Evolutionary conservation across 2,797 vertebrate species (phyloP).

Genomic region (Kryptopterus vitreolus): DNA sequence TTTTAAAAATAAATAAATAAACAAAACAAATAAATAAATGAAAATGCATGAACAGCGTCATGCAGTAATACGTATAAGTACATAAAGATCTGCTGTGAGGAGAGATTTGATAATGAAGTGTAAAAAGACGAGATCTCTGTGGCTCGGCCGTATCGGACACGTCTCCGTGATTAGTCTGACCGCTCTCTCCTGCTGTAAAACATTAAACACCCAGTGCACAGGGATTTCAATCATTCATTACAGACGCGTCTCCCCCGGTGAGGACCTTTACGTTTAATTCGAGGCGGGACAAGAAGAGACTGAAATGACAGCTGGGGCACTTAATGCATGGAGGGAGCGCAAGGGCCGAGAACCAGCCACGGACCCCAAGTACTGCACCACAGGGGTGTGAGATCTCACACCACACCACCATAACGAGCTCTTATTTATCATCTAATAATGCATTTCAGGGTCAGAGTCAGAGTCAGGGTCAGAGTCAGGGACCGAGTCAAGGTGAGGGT

Average conservation of each 20-base stretch:
- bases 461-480: too few relatives aligned
- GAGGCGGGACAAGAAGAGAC: conserved; percentile 50
- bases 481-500: too few relatives aligned
- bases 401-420: neutral
- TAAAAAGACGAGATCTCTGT: neutral
- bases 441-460: too few relatives aligned
- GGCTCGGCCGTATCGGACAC: conserved; percentile 35
- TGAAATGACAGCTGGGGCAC: conserved; percentile 56
- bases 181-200: conserved; percentile 49
- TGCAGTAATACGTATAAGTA: neutral
- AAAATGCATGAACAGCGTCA: neutral
- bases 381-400: conserved; percentile 4
- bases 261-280: conserved; percentile 59
- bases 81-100: neutral
- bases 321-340: conserved; percentile 48
- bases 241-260: conserved; percentile 58
- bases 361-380: neutral
- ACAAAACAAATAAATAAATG: too few relatives aligned
- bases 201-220: conserved; percentile 59
- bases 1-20: too few relatives aligned
- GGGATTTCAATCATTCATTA: conserved; percentile 60
- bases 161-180: conserved; percentile 33
- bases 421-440: too few relatives aligned
- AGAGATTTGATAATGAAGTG: neutral
- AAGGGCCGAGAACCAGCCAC: conserved; percentile 20